phyloP scores from a whole-genome alignment of 2,797 vertebrate species.

The Adelosebastes latens region DNA sequence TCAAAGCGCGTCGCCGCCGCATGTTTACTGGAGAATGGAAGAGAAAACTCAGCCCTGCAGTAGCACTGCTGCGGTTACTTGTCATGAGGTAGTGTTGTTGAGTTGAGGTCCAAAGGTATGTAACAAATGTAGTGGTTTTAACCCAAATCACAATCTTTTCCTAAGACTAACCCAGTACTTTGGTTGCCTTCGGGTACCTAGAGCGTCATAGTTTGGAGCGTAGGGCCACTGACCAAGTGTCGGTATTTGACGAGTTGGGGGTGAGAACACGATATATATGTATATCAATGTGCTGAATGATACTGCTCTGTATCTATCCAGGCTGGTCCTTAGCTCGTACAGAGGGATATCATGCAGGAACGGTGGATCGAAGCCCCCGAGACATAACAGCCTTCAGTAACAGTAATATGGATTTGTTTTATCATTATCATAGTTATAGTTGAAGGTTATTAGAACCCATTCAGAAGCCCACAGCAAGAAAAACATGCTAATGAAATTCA shows the following conservation, averaged over 20 bases:
- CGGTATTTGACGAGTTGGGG: too few species aligned
- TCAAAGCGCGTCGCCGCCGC: too few species aligned
- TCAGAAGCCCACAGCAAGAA: not conserved
- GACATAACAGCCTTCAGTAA: slow-evolving; percentile 1
- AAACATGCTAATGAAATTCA: slow-evolving; percentile 1
- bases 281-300: not conserved
- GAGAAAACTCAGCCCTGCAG: too few species aligned
- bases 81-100: too few species aligned
- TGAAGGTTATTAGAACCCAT: slow-evolving; percentile 17
- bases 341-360: not conserved
- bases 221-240: too few species aligned
- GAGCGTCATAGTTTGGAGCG: too few species aligned
- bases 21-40: too few species aligned
- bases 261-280: too few species aligned
- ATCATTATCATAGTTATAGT: not conserved
- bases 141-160: not conserved
- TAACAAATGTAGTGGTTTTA: not conserved
- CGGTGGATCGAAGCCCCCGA: not conserved
- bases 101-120: not conserved
- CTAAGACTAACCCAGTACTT: not conserved
- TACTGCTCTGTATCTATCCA: not conserved
- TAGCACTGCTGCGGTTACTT: too few species aligned
- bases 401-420: slow-evolving; percentile 21
- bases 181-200: not conserved
- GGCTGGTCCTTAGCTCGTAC: not conserved